Evolutionary conservation across 2,888 invertebrate genomes (phyloP), one percentile per base, ranked within the genome.

Genomic region (Eledone cirrhosa): DNA sequence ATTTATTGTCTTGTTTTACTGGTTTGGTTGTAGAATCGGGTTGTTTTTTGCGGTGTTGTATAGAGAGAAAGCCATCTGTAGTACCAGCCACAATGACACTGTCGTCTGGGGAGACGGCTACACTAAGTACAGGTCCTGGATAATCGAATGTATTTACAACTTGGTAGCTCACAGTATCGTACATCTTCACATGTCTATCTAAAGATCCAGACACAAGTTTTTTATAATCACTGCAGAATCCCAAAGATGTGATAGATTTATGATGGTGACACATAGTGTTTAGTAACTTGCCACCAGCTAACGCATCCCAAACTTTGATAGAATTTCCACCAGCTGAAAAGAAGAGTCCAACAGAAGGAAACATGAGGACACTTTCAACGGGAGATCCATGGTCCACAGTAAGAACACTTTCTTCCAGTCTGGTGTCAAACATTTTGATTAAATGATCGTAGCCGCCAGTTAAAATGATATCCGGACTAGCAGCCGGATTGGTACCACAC

Each of bases 301-400:
- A 93, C 8, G 95, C 94, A 90, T 99, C 98, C 98, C 98, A 99
- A 0, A 99, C 95, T 91, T 95, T 94, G 11, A 98, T 94, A 90
- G 95, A 95, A 53, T 95, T 96, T 0, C 96, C 97, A 84, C 97
- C 94, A 80, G 97, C 97, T 86, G 97, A 96, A 75, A 97, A 92
- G 88, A 98, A 95, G 86, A 98, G 93, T 67, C 96, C 96, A 31
- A 97, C 97, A 75, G 95, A 94, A 5, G 97, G 97, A 86, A 97
- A 92, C 90, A 96, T 96, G 4, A 98, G 90, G 77, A 97, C 92
- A 81, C 95, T 94, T 91, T 98, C 98, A 0, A 99, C 95, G 0
- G 97, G 97, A 85, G 94, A 94, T 13, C 95, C 97, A 91, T 98
- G 98, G 88, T 96, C 94, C 1, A 97, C 94, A 33, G 93, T 93